Base-by-base conservation (phyloP, 1,140 invertebrate genomes). In the Mycetomoellerius zeteki region DNA sequence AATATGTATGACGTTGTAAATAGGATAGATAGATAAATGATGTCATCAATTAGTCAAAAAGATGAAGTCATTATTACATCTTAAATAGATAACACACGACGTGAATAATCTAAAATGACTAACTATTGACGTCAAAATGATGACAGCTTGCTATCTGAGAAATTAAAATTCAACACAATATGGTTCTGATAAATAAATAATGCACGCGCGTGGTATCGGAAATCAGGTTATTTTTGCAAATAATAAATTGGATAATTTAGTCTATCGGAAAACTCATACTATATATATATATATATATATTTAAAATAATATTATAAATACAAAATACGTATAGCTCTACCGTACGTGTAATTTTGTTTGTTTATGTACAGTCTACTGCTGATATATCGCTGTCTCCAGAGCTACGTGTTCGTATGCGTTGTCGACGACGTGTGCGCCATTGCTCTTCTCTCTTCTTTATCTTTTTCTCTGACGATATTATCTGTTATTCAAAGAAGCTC, bases 401-500 rank as follows among this genome's bases (percentile, higher is more conserved):
- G n/a, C 43, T 84, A 62, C 27, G 54, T 60, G 24, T 78, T 21
- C 10, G 43, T 60, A 54, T 21, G 8, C 37, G 30, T 81, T 56
- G 50, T 33, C 24, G 56, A 58, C 69, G 62, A 69, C 56, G 10
- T 47, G 8, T 47, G 60, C 62, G 14, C 33, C 54, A n/a, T 12
- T 52, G 64, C 60, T 52, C 73, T 65, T 33, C n/a, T 81, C 47
- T 60, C 8, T 62, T 58, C 60, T 69, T 81, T 81, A 67, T 75
- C 76, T 58, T 52, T 73, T 67, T 69, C 27, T 24, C 27, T 47
- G 58, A 56, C 54, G 80, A 75, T 75, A 84, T 82, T 82, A 82
- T 84, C 80, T 80, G 72, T 86, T 75, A 81, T 86, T 86, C 76
- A 75, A 67, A 67, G 52, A 86, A 72, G 77, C 52, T 64, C 69